Evolutionary conservation across 1,140 invertebrate genomes (phyloP).

Genomic region (Drosophila pachea): DNA sequence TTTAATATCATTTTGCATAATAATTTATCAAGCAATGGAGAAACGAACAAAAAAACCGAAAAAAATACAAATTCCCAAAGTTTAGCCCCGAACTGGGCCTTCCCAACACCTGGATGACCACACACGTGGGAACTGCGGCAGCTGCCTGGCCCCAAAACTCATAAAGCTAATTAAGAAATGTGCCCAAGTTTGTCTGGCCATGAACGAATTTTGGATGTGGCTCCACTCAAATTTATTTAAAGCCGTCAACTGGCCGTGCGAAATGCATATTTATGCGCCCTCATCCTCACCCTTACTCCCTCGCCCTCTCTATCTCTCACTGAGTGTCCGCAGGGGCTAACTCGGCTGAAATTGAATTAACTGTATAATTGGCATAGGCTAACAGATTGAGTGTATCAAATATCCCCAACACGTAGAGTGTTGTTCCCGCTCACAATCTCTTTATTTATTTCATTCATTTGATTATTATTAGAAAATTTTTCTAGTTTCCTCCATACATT

Average conservation of each 20-base stretch:
- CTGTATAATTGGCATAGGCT: constrained; percentile 38
- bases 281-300: constrained; percentile 20
- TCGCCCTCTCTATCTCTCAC: constrained; percentile 6
- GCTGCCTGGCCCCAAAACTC: constrained; percentile 57
- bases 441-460: not conserved
- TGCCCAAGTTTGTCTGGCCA: constrained; percentile 54
- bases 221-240: constrained; percentile 59
- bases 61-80: constrained; percentile 15
- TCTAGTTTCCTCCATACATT: too few species aligned
- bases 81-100: constrained; percentile 27
- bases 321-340: not conserved
- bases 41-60: not conserved
- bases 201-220: constrained; percentile 6
- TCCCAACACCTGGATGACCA: constrained; percentile 54
- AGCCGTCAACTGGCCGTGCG: constrained; percentile 36
- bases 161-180: constrained; percentile 77
- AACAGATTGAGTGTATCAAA: constrained; percentile 19
- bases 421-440: not conserved
- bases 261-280: constrained; percentile 45
- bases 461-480: too few species aligned
- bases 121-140: constrained; percentile 69
- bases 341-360: constrained; percentile 38
- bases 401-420: not conserved
- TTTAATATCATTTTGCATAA: constrained; percentile 73
- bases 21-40: constrained; percentile 39